These are phyloP conservation scores for Athene noctua DNA, from an alignment of 2,113 vertebrate species.

Conservation along the genomic window DNA sequence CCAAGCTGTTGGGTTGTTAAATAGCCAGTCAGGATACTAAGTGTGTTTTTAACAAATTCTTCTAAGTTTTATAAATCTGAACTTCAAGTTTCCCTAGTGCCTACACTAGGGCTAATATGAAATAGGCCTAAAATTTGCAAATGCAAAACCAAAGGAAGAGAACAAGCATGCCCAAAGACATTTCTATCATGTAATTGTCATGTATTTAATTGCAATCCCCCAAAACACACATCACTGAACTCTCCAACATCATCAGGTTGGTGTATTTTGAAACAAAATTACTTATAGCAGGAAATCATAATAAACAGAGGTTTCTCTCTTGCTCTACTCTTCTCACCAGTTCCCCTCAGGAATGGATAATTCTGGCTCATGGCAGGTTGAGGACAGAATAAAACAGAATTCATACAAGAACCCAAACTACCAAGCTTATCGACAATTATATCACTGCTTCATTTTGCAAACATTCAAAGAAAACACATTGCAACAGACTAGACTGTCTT, in stretches of 20 bases:
- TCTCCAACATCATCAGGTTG: background rate
- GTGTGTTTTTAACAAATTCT: background rate
- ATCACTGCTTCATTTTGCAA: background rate
- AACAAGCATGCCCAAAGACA: background rate
- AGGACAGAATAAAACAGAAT: background rate
- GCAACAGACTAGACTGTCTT: background rate
- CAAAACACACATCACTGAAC: background rate
- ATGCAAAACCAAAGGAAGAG: background rate
- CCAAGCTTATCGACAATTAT: background rate
- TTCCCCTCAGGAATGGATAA: background rate
- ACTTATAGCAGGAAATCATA: background rate
- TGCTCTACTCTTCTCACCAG: background rate
- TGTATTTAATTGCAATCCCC: background rate
- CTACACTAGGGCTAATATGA: fast-evolving
- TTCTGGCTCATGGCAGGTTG: background rate
- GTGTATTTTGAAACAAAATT: background rate
- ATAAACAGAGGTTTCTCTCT: background rate
- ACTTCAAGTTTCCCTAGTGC: background rate
- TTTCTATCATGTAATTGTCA: background rate
- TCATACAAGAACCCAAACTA: background rate
- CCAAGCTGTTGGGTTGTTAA: background rate
- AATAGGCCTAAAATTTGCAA: background rate
- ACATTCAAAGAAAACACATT: background rate
- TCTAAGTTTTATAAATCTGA: background rate
- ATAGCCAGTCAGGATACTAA: background rate